A percentile compares a stretch with the other conserved stretches of the same genome.
Conservation (phyloP, 2,797 vertebrate species). For the Sebastes trivittatus region DNA sequence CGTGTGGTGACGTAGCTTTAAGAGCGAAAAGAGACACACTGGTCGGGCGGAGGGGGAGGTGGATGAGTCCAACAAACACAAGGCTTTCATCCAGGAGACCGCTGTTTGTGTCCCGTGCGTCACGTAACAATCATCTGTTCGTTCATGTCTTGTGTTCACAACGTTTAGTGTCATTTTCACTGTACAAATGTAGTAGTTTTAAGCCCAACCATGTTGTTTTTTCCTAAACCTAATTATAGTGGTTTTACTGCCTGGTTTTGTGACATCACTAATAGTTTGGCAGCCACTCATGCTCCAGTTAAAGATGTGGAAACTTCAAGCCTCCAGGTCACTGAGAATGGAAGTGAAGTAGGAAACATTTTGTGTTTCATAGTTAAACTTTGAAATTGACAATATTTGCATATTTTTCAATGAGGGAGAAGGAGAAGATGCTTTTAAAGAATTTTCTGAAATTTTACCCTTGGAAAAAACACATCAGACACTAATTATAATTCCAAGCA, state of each 20-base stretch:
- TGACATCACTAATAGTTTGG: not conserved
- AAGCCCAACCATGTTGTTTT: too few relatives aligned
- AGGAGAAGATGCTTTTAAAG: not conserved
- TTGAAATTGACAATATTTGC: not conserved
- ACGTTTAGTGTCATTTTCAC: too few relatives aligned
- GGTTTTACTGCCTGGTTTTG: too few relatives aligned
- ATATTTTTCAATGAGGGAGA: not conserved
- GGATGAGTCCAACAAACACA: too few relatives aligned
- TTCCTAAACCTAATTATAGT: too few relatives aligned
- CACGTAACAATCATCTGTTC: too few relatives aligned
- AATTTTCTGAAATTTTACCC: not conserved
- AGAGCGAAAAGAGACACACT: too few relatives aligned
- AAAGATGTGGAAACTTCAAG: not conserved
- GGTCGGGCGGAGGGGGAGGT: too few relatives aligned
- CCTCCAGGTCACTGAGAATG: not conserved
- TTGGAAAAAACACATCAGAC: not conserved
- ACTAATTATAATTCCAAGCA: not conserved
- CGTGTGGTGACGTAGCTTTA: accelerated
- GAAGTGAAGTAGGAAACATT: not conserved
- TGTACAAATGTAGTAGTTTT: too few relatives aligned
- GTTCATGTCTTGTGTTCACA: too few relatives aligned
- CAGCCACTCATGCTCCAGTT: not conserved
- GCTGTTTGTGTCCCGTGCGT: accelerated
- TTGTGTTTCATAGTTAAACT: not conserved
- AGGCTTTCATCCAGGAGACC: too few relatives aligned